Percentiles rank a stretch among this genome's conserved stretches.
phyloP scores from a whole-genome alignment of 2,113 vertebrate species.

The Chrysochloris asiatica region DNA sequence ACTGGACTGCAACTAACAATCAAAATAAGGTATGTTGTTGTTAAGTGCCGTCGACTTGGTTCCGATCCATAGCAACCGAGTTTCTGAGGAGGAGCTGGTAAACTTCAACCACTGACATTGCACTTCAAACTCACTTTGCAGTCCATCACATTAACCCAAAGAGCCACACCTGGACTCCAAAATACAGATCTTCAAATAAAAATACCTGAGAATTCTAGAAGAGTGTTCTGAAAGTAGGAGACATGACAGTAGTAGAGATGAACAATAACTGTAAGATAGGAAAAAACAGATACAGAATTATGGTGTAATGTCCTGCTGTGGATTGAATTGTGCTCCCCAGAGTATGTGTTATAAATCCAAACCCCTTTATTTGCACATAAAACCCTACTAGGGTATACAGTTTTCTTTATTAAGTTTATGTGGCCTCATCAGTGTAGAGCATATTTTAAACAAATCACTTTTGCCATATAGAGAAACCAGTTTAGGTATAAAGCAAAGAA shows the following conservation, averaged over 20 bases:
- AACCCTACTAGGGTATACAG: too few relatives aligned
- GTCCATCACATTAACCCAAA: too few relatives aligned
- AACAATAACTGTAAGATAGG: not conserved
- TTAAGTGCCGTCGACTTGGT: too few relatives aligned
- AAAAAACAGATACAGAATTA: not conserved
- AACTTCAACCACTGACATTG: too few relatives aligned
- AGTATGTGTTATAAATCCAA: not conserved
- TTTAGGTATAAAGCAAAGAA: not conserved
- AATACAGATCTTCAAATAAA: not conserved
- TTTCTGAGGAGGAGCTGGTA: too few relatives aligned
- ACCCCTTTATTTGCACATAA: too few relatives aligned
- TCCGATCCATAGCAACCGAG: too few relatives aligned
- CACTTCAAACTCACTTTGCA: too few relatives aligned
- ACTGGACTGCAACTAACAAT: not conserved
- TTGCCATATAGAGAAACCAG: not conserved
- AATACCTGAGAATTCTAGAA: not conserved
- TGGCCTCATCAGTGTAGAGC: not conserved
- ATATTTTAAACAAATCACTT: not conserved
- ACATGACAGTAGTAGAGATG: not conserved
- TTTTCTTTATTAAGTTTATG: too few relatives aligned
- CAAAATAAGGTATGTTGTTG: not conserved
- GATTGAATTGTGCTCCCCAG: not conserved
- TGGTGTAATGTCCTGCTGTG: not conserved
- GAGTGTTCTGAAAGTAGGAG: slow-evolving; percentile 15
- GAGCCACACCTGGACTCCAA: too few relatives aligned